Evolutionary conservation across 2,888 invertebrate genomes (phyloP).

Genomic region (Napeogenes inachia): DNA sequence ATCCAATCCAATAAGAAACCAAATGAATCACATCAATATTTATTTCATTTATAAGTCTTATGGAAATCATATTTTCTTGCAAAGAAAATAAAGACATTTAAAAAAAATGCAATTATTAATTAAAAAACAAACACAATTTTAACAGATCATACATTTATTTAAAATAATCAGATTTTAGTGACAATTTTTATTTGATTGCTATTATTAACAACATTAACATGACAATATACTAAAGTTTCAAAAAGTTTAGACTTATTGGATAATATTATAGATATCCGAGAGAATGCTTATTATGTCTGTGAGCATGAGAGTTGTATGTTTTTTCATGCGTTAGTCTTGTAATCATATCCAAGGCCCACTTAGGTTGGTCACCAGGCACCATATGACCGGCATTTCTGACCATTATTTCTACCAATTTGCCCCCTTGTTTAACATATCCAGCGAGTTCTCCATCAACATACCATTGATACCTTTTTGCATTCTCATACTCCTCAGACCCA

Average conservation of each 20-base stretch:
- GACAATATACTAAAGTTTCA: no score
- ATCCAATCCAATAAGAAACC: background rate
- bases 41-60: no score
- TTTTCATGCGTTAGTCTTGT: slow-evolving; percentile 80
- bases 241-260: no score
- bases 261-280: background rate
- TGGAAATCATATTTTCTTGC: no score
- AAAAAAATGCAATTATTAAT: no score
- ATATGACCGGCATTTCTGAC: slow-evolving; percentile 89
- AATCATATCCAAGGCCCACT: slow-evolving; percentile 86
- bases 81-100: no score
- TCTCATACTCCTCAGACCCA: slow-evolving; percentile 80
- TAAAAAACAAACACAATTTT: no score
- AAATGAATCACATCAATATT: no score
- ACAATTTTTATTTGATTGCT: no score
- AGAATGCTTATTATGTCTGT: slow-evolving; percentile 4
- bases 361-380: slow-evolving; percentile 88
- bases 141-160: no score
- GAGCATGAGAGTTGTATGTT: slow-evolving; percentile 41
- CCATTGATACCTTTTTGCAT: slow-evolving; percentile 83
- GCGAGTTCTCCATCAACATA: slow-evolving; percentile 81
- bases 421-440: slow-evolving; percentile 85
- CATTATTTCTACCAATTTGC: slow-evolving; percentile 84
- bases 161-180: no score
- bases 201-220: no score